Evolutionary conservation across 2,888 invertebrate species (phyloP).

Genomic region (Leptopilina syphax): DNA sequence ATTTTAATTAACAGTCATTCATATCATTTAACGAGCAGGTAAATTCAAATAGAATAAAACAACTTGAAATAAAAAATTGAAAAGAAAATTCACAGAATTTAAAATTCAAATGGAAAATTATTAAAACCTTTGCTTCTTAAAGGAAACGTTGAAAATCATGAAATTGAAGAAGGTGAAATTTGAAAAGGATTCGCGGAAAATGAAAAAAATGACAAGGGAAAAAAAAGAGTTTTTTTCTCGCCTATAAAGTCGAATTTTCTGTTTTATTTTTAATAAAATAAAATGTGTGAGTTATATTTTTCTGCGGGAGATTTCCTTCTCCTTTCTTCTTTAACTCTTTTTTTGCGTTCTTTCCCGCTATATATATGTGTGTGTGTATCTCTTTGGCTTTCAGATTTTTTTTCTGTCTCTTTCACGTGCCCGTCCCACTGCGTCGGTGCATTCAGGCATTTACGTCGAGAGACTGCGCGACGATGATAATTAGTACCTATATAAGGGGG

Average conservation of each 20-base stretch:
- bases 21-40: background rate
- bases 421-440: conserved; percentile 62
- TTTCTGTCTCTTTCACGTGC: conserved; percentile 41
- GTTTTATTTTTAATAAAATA: conserved; percentile 2
- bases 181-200: no score
- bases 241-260: conserved; percentile 49
- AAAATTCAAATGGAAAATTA: background rate
- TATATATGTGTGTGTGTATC: conserved; percentile 1
- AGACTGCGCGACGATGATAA: conserved; percentile 73
- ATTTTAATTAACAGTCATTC: no score
- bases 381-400: conserved; percentile 31
- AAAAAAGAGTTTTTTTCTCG: conserved; percentile 58
- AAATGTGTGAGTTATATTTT: conserved; percentile 27
- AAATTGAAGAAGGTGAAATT: no score
- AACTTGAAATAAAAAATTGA: background rate
- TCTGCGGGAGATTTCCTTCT: conserved; percentile 30
- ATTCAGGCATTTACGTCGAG: conserved; percentile 72
- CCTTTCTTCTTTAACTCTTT: no score
- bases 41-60: background rate
- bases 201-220: no score
- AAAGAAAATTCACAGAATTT: background rate
- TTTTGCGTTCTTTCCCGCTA: conserved; percentile 1
- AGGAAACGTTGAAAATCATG: no score
- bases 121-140: no score
- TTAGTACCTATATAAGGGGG: conserved; percentile 71